These are phyloP conservation scores for Zoanthus sociatus DNA, from an alignment of 92 coral and sea anemone species.

Conservation along the genomic window DNA sequence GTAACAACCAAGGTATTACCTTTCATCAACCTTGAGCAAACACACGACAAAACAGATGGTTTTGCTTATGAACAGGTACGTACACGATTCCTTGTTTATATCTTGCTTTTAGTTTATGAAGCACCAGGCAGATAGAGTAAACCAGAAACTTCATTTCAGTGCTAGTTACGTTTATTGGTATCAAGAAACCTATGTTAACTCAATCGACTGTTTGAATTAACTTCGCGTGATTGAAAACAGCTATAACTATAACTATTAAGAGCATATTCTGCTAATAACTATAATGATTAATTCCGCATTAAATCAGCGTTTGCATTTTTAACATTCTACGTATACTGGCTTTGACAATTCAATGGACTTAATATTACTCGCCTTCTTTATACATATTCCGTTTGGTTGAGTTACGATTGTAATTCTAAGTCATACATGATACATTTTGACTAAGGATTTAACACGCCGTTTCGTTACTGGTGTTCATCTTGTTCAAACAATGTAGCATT, in stretches of 20 bases:
- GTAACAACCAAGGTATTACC: constrained; percentile 31
- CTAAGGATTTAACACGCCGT: too few relatives aligned
- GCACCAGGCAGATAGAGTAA: not conserved
- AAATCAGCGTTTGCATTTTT: not conserved
- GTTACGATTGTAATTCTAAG: too few relatives aligned
- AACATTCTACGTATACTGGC: not conserved
- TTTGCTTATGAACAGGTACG: constrained; percentile 22
- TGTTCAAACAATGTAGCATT: too few relatives aligned
- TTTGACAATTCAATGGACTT: not conserved
- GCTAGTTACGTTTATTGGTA: not conserved
- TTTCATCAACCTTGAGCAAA: constrained; percentile 19
- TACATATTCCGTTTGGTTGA: not conserved
- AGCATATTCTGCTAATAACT: not conserved
- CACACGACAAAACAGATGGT: constrained; percentile 17
- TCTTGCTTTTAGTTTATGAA: not conserved
- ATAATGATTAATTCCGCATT: not conserved
- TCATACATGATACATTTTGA: too few relatives aligned
- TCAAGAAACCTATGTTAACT: not conserved
- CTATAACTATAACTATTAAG: not conserved
- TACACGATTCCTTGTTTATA: not conserved
- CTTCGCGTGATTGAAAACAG: not conserved
- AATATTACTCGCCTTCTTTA: not conserved
- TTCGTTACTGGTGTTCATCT: too few relatives aligned
- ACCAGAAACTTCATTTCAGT: not conserved
- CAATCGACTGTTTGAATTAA: not conserved